A percentile compares a stretch with the other conserved stretches of the same genome.
phyloP scores from a whole-genome alignment of 2,113 vertebrate species.

The Semicossyphus pulcher region DNA sequence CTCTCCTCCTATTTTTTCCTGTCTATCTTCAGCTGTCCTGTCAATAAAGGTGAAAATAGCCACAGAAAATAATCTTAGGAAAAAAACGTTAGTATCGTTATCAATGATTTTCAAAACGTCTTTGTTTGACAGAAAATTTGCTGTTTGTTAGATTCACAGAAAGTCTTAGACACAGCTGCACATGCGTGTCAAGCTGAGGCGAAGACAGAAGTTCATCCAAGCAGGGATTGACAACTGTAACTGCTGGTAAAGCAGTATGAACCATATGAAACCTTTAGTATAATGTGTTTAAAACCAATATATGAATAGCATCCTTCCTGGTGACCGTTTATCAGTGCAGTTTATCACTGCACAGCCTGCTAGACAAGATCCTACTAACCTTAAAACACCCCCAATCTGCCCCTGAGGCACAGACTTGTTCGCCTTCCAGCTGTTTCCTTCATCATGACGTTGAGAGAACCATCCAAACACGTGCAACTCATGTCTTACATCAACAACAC shows the following conservation, averaged over 20 bases:
- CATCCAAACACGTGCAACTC: conserved; percentile 50
- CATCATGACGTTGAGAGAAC: conserved; percentile 37
- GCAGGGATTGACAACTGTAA: not conserved
- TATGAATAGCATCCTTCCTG: too few species aligned
- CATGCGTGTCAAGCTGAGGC: not conserved
- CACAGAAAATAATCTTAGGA: too few species aligned
- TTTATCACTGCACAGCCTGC: conserved; percentile 1
- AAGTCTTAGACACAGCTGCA: not conserved
- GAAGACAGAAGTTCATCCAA: not conserved
- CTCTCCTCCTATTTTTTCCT: too few species aligned
- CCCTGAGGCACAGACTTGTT: conserved; percentile 7
- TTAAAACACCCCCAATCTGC: conserved; percentile 20
- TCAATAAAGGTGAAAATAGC: too few species aligned
- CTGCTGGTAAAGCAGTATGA: not conserved
- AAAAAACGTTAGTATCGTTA: too few species aligned
- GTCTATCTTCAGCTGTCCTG: too few species aligned
- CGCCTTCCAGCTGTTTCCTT: conserved; percentile 66
- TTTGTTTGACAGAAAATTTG: not conserved
- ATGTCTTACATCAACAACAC: conserved; percentile 46
- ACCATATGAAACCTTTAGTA: too few species aligned
- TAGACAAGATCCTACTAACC: conserved; percentile 13
- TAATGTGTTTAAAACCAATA: too few species aligned
- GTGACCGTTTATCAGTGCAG: not conserved
- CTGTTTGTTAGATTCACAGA: not conserved
- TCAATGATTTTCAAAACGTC: too few species aligned